Base-by-base conservation (phyloP, 2,113 vertebrate genomes). In the Athene cunicularia region DNA sequence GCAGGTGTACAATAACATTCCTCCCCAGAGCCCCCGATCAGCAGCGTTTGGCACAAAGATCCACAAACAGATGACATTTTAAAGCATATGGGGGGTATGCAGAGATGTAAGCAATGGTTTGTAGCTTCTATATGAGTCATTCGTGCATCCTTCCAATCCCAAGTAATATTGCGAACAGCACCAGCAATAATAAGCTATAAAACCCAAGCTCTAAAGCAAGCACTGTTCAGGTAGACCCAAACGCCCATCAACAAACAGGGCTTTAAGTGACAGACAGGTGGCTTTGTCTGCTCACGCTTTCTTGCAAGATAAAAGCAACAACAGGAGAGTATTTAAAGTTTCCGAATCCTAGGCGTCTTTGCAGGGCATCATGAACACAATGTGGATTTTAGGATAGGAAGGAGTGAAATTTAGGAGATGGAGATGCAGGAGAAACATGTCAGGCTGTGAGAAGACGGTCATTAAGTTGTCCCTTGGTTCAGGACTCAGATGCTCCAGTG, bases 51-150 rank as follows among this genome's bases (percentile, higher is more conserved):
- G 95, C 79, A 66, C 32, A 62, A 60, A 56, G 24, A 80, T 16
- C 62, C 86, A 70, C 37, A 75, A 95, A 60, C 77, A 87, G 62
- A 75, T 84, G 77, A 93, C 35, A 81, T 80, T 93, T 88, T 76
- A 95, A 82, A 59, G 53, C 85, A 39, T 59, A 73, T 49, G 53
- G 18, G 56, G 73, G 24, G 18, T 50, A 50, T 32, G 63, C n/a
- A 71, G 26, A 67, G 66, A 82, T 76, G 74, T 55, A 93, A 87
- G 63, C 39, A 80, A 41, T 8, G 20, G 53, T 41, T 83, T 80
- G 45, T 66, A 76, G 62, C n/a, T 90, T 82, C 79, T 87, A 5
- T 66, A 88, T 0, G n/a, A 94, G 89, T 73, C 47, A 63, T 91
- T 90, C 95, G 86, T 85, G 91, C 49, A 87, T 67, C 28, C 9